These are phyloP conservation scores for Enoplosus armatus DNA, from an alignment of 2,797 vertebrate genomes.

Conservation along the genomic window DNA sequence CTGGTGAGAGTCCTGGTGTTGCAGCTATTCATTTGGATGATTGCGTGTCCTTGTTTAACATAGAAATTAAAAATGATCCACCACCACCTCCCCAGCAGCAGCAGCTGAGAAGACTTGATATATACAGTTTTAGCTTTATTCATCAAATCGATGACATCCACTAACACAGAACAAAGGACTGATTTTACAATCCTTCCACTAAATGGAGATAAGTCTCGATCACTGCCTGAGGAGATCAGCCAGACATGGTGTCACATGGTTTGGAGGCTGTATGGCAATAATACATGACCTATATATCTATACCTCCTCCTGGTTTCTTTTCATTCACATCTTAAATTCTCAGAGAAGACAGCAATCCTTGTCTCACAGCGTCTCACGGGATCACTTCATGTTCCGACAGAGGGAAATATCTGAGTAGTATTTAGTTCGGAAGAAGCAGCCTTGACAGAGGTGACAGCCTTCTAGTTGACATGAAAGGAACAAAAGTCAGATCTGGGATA, in stretches of 20 bases:
- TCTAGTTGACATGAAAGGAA: background rate
- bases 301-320: background rate
- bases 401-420: background rate
- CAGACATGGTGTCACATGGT: background rate
- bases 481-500: background rate
- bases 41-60: background rate
- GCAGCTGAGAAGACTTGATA: background rate
- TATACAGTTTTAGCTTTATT: background rate
- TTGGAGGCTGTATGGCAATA: no score
- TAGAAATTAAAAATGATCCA: background rate
- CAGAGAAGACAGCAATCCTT: slow-evolving; percentile 1
- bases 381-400: slow-evolving; percentile 6
- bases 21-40: background rate
- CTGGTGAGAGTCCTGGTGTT: background rate
- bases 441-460: background rate
- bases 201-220: background rate
- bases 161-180: slow-evolving; percentile 20
- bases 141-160: no score
- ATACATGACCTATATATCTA: background rate
- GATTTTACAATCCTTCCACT: background rate
- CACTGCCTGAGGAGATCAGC: slow-evolving; percentile 22
- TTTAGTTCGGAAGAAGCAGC: background rate
- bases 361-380: background rate
- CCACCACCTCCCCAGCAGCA: background rate
- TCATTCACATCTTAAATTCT: slow-evolving; percentile 6